phyloP scores from a whole-genome alignment of 2,797 vertebrate genomes.

The Peromyscus melanophrys region DNA sequence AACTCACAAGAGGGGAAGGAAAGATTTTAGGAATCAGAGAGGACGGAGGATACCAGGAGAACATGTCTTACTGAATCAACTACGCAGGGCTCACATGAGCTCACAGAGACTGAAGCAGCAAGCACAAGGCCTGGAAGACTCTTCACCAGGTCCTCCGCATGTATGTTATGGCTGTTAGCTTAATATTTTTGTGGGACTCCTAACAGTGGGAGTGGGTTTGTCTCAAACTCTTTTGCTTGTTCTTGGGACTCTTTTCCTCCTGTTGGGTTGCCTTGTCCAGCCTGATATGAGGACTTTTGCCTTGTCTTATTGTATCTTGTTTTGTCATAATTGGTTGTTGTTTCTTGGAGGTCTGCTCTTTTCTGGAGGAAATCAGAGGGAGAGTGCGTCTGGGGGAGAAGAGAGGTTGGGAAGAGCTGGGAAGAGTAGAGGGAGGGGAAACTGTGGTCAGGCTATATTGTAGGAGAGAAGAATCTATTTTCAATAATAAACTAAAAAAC shows the following conservation, averaged over 20 bases:
- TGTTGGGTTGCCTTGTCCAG: background rate
- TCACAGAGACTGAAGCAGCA: background rate
- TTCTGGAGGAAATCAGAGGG: background rate
- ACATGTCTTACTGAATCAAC: background rate
- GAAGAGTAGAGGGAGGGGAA: background rate
- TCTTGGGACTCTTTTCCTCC: background rate
- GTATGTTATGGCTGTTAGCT: too few species aligned
- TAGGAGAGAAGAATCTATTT: background rate
- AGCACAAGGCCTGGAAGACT: too few species aligned
- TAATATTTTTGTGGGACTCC: too few species aligned
- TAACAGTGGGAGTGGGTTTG: too few species aligned
- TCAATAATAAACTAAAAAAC: background rate
- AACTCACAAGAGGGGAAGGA: background rate
- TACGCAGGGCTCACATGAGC: background rate
- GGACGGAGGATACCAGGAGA: background rate
- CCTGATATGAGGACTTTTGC: background rate
- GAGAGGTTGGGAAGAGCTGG: background rate
- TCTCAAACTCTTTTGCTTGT: too few species aligned
- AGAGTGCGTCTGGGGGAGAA: background rate
- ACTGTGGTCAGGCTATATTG: background rate
- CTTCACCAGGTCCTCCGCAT: too few species aligned
- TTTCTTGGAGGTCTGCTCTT: too few species aligned
- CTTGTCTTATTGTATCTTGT: too few species aligned
- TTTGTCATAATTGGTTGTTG: too few species aligned
- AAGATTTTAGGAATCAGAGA: background rate